phyloP scores from a whole-genome alignment of 2,797 vertebrate genomes.

The Pampus argenteus region DNA sequence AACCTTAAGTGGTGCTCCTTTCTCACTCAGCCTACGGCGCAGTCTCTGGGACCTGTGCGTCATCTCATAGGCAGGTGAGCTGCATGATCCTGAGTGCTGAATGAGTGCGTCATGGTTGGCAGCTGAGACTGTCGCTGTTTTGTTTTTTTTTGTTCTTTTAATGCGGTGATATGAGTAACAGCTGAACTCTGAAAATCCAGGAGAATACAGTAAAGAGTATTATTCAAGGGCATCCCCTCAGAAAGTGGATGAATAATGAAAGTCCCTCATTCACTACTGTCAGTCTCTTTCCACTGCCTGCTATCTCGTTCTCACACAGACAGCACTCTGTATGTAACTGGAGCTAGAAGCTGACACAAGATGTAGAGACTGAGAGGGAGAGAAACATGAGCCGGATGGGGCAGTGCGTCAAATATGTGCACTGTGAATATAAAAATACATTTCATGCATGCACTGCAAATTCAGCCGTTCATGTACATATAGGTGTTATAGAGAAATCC shows the following conservation, averaged over 20 bases:
- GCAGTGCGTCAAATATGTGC: conserved; percentile 36
- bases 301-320: conserved; percentile 13
- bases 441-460: conserved; percentile 4
- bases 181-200: conserved; percentile 1
- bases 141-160: conserved; percentile 19
- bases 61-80: conserved; percentile 58
- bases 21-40: conserved; percentile 22
- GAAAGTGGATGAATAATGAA: conserved; percentile 46
- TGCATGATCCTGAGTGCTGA: conserved; percentile 36
- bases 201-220: conserved; percentile 10
- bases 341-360: conserved; percentile 42
- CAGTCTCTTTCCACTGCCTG: conserved; percentile 1
- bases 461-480: background rate
- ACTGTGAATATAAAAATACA: conserved; percentile 1
- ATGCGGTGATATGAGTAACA: background rate
- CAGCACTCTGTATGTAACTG: conserved; percentile 24
- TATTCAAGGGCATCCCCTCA: conserved; percentile 30
- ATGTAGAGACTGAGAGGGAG: conserved; percentile 17
- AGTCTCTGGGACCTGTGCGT: conserved; percentile 37
- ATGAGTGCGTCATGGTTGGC: conserved; percentile 36
- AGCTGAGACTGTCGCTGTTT: conserved; percentile 3
- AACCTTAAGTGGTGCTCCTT: conserved; percentile 15
- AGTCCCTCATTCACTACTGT: conserved; percentile 8
- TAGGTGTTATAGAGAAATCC: background rate
- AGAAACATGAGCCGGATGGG: conserved; percentile 16